Evolutionary conservation across 2,888 invertebrate species (phyloP), one percentile per base, ranked within the genome.

Genomic region (Drosophila borealis): DNA sequence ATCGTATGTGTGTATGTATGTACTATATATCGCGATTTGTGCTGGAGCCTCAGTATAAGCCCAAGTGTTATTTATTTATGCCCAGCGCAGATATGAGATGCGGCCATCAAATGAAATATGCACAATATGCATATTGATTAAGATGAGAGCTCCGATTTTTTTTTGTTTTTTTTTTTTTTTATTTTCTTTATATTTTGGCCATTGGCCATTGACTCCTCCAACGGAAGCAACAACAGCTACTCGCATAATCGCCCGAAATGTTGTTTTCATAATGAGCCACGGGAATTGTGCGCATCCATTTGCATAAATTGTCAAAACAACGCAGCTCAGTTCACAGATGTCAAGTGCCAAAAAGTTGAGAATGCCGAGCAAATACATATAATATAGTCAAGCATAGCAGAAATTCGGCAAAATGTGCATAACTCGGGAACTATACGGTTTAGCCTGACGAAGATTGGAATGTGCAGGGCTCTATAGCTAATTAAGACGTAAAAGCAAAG

Each of bases 131-230:
- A 70, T 62, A 74, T 51, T 57, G 55, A 68, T 63, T 51, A 41
- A 61, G 48, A 51, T 21, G 36, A 34, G 17, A 59, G 37, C 46
- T 42, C 33, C 9, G 13, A 21, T 29, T n/a, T 36, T 29, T 21
- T 5, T 5, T 25, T 5, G n/a, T n/a, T n/a, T 6, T 5, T 25
- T 1, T 5, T 25, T 25, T 25, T 25, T 5, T 1, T 29, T 29
- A 6, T 29, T 29, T 29, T 29, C 6, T 45, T 34, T 45, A 25
- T 29, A 29, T 29, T 29, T 29, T 29, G 29, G n/a, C 10, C 37
- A n/a, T 17, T 62, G 70, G 74, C 51, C 74, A 66, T 74, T 74
- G 74, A 74, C 70, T 70, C 55, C 44, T 46, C 44, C 44, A 62
- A 21, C 73, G 57, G 57, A 42, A 59, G 62, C 69, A 65, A 74